Base-by-base conservation (phyloP, 2,797 vertebrate species). In the Paratrypauchen microcephalus region DNA sequence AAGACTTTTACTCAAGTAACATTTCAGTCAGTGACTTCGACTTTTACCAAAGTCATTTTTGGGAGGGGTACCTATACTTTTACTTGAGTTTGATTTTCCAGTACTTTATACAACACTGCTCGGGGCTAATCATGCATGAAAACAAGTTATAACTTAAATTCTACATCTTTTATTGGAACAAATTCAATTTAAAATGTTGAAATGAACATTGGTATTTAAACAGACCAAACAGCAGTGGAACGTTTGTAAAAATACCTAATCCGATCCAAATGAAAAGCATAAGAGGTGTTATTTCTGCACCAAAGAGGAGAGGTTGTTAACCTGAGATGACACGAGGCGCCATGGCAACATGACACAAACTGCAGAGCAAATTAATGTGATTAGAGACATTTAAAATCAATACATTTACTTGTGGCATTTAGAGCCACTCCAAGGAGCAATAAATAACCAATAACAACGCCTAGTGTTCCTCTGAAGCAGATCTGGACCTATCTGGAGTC, bases 81-180 rank as follows among this genome's bases (percentile, higher is more conserved):
- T n/a, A n/a, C n/a, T n/a, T n/a, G n/a, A n/a, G n/a, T n/a, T n/a
- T n/a, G n/a, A n/a, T n/a, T n/a, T n/a, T n/a, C n/a, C n/a, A n/a
- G n/a, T n/a, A n/a, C n/a, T n/a, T n/a, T n/a, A n/a, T n/a, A n/a
- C n/a, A n/a, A n/a, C n/a, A n/a, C n/a, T n/a, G n/a, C n/a, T n/a
- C n/a, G n/a, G n/a, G n/a, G 26, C 24, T 36, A 32, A 54, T 23
- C 1, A 8, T 11, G 18, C 5, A 66, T 41, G 0, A 19, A 24
- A 23, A 24, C 4, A 24, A 63, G 16, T 15, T 16, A 24, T 11
- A 23, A 16, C 19, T 5, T 16, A 1, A 41, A 45, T 8, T 23
- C 71, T 4, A 75, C 2, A 23, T 23, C 47, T 66, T 91, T 91
- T 87, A 89, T 87, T 89, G 74, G 58, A 48, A 77, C 83, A 47